Conservation (phyloP, 2,113 vertebrate species). For the Sceloporus tristichus region DNA sequence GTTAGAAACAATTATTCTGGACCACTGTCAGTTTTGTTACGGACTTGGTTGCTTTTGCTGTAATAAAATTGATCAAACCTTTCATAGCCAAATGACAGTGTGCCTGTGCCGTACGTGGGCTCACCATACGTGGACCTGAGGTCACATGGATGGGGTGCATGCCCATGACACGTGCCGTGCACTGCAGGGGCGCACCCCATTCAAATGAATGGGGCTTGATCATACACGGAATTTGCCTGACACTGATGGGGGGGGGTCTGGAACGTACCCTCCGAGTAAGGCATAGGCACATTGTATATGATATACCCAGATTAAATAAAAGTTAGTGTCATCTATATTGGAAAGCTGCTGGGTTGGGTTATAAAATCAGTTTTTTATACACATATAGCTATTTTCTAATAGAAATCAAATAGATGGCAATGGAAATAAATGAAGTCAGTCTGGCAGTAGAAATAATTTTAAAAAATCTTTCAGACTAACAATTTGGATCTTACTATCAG, state of each 20-base stretch:
- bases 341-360: neutral
- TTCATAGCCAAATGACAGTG: constrained; percentile 10
- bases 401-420: neutral
- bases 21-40: constrained; percentile 31
- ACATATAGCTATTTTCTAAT: neutral
- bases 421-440: neutral
- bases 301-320: neutral
- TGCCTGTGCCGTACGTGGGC: no score
- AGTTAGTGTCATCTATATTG: constrained; percentile 10
- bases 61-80: constrained; percentile 28
- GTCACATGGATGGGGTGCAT: no score
- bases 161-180: no score
- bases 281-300: neutral
- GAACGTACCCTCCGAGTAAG: no score
- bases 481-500: neutral
- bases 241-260: no score
- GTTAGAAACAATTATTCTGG: constrained; percentile 29
- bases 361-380: neutral
- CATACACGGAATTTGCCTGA: no score
- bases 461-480: neutral
- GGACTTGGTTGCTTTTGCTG: neutral
- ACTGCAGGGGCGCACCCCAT: no score
- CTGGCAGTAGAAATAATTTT: neutral
- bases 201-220: no score
- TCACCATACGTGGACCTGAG: no score